Base-by-base conservation (phyloP, 2,888 invertebrate genomes). In the Agrilus mali region DNA sequence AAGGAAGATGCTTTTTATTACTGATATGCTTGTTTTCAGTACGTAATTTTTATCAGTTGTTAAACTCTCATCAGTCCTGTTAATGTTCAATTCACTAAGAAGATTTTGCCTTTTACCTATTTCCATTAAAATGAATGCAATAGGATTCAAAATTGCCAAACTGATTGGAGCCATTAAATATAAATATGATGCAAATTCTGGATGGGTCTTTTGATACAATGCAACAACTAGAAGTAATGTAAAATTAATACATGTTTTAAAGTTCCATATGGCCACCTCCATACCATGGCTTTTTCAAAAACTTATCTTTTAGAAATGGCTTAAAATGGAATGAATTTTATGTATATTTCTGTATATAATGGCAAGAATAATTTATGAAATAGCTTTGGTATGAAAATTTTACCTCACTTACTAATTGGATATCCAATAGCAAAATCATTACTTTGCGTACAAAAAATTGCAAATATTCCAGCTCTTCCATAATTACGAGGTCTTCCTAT, bases 351-450 rank as follows among this genome's bases (percentile, higher is more conserved):
- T n/a, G n/a, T n/a, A n/a, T n/a, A n/a, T n/a, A n/a, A n/a, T n/a
- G n/a, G n/a, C n/a, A n/a, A n/a, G n/a, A n/a, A n/a, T n/a, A n/a
- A n/a, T n/a, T n/a, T n/a, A n/a, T n/a, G n/a, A n/a, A n/a, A n/a
- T n/a, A n/a, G n/a, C n/a, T n/a, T n/a, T n/a, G n/a, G n/a, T n/a
- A n/a, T n/a, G n/a, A n/a, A n/a, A n/a, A n/a, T n/a, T n/a, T n/a
- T n/a, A n/a, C n/a, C n/a, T 32, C 32, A 68, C 73, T 78, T 72
- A 89, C 93, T 83, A 55, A 95, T 92, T 6, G 96, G 95, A 69
- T 85, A 93, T 48, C 95, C 95, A 54, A 96, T 78, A 15, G 96
- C 95, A 70, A 96, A 95, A 67, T 96, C 96, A 73, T 96, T 96
- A 63, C 93, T 94, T 64, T 95, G 95, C 0, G 95, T 95, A 55